Evolutionary conservation across 2,797 vertebrate genomes (phyloP), one percentile per base, ranked within the genome.

Genomic region (Amblyraja radiata): DNA sequence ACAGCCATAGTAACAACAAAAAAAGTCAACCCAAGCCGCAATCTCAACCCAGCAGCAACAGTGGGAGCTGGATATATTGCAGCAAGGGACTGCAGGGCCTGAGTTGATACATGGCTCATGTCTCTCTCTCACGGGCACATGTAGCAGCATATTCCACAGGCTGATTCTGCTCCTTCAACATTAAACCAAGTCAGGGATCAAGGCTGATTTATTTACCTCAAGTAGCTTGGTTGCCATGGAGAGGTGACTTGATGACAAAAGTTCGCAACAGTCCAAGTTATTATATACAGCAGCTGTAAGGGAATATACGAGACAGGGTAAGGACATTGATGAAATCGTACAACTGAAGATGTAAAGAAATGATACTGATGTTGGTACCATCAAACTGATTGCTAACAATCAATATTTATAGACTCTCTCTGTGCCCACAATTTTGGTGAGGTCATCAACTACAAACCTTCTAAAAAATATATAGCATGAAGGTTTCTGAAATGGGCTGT

Each of bases 241-340:
- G 93, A 99, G 98, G 95, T 98, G 95, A 3, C 95, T 93, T 0
- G 97, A 98, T 46, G 95, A 94, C 84, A 93, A 90, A 93, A 99
- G 94, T 0, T 97, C 96, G 7, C 97, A 99, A 94, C 96, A 97
- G 93, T 99, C 99, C 94, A 99, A 93, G 95, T 99, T 99, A 90
- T 97, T 97, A 0, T 96, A 95, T 78, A 98, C 95, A 0, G 96
- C 97, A 88, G 96, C 99, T 99, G 94, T 90, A 95, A 1, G 28
- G 71, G 68, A 92, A 92, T 18, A 76, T 21, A 11, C 39, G 73
- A 71, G 36, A 46, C 68, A 46, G 65, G 28, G 54, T 74, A 74
- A 46, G 36, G 23, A 5, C 68, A 91, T 14, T 39, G 65, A 46
- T 46, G 36, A 68, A 73, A 23, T 91, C 32, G 28, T 39, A 54